Evolutionary conservation across 92 coral and sea anemone genomes (phyloP).

Genomic region (Parazoanthus darwini): DNA sequence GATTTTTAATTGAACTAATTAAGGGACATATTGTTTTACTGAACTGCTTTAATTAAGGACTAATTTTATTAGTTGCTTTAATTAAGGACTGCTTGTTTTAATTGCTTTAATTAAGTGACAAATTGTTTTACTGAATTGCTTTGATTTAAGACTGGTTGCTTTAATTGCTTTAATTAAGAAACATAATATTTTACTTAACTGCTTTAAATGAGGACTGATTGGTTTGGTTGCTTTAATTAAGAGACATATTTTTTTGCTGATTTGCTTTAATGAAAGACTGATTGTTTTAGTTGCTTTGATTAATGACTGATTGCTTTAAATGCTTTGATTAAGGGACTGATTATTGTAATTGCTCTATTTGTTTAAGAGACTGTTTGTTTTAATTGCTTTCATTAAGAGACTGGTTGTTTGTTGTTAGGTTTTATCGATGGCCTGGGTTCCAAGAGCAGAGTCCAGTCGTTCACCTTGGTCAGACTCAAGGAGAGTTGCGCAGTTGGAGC

Average conservation of each 20-base stretch:
- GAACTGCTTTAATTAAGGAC: too few species aligned
- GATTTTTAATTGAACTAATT: too few species aligned
- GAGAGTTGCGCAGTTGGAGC: constrained; percentile 93
- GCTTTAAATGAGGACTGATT: too few species aligned
- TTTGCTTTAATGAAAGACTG: too few species aligned
- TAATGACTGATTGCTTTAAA: neutral
- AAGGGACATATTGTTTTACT: too few species aligned
- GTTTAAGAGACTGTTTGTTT: neutral
- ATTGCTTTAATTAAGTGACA: neutral
- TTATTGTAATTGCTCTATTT: neutral
- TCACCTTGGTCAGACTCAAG: constrained; percentile 65
- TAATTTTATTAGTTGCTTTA: too few species aligned
- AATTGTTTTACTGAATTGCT: neutral
- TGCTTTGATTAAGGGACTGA: neutral
- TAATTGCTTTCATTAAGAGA: neutral
- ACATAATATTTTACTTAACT: neutral
- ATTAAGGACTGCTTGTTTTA: neutral
- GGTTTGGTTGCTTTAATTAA: neutral
- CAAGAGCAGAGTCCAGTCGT: constrained; percentile 55
- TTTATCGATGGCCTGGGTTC: constrained; percentile 73
- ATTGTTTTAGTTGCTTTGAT: too few species aligned
- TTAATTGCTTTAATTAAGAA: neutral
- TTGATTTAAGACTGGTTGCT: neutral
- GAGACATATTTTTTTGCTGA: neutral
- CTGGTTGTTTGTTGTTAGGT: constrained; percentile 52